These are phyloP conservation scores for Siniperca scherzeri DNA, from an alignment of 2,797 vertebrate species.

Conservation along the genomic window DNA sequence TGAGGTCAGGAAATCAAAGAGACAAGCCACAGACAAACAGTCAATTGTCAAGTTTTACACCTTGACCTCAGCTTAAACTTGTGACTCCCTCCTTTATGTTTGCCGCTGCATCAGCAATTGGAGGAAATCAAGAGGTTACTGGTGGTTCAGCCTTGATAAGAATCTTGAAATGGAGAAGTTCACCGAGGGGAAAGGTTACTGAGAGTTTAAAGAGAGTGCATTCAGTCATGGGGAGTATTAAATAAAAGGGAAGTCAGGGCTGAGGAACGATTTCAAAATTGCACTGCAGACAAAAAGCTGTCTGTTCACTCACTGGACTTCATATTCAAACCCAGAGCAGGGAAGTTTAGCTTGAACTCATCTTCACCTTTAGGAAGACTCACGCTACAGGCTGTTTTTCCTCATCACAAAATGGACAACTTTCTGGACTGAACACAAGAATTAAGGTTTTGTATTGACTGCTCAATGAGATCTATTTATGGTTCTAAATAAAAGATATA, in stretches of 20 bases:
- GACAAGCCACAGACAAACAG: conserved; percentile 81
- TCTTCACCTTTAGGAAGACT: conserved; percentile 73
- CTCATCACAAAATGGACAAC: conserved; percentile 17
- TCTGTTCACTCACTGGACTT: conserved; percentile 77
- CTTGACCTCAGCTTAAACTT: conserved; percentile 85
- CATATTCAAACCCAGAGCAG: conserved; percentile 61
- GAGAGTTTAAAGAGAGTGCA: conserved; percentile 86
- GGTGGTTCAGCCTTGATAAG: conserved; percentile 87
- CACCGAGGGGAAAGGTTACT: conserved; percentile 84
- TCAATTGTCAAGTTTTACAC: conserved; percentile 84
- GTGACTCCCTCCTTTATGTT: conserved; percentile 78
- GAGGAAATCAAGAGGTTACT: conserved; percentile 85
- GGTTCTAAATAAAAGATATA: conserved; percentile 41
- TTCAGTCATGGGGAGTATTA: conserved; percentile 85
- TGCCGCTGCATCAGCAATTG: conserved; percentile 74
- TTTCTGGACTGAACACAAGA: conserved; percentile 5
- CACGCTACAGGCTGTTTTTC: conserved; percentile 38
- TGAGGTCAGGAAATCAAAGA: conserved; percentile 82
- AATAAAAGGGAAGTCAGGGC: conserved; percentile 81
- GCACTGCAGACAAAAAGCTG: conserved; percentile 80
- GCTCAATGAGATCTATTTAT: conserved; percentile 46
- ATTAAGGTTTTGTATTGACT: conserved; percentile 20
- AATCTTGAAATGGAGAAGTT: conserved; percentile 88
- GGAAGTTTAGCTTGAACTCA: conserved; percentile 77
- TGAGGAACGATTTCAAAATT: conserved; percentile 74